Base-by-base conservation (phyloP, 2,797 vertebrate genomes). In the Enteromius viviparus region DNA sequence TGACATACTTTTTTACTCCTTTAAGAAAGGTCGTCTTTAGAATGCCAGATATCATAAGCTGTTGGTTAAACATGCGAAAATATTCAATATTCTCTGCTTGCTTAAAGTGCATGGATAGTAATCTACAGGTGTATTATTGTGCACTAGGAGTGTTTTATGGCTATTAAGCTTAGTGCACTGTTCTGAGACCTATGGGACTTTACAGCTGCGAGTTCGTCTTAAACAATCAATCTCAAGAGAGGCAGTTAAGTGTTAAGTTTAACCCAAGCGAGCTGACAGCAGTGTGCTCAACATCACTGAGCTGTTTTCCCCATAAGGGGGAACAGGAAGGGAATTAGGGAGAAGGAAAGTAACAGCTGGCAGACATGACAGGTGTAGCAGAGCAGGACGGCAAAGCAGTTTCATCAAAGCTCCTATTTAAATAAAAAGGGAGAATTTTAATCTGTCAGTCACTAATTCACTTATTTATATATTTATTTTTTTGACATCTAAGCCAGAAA, bases 1-100 rank as follows among this genome's bases (percentile, higher is more conserved):
- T 49, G 40, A 83, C 85, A 87, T 87, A 76, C 93, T 93, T 87
- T 51, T 92, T 93, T 92, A 89, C 88, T 82, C 82, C 42, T 82
- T 86, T 8, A 71, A 89, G 77, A 60, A 37, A 87, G 78, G 74
- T 72, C 15, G 12, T 49, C 21, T 51, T 80, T 68, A 42, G 51
- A 42, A 70, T 49, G 29, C 5, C 34, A 74, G n/a, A 32, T 6
- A 62, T 60, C 72, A 81, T 32, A 4, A 51, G 37, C 23, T 51
- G 49, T 15, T 45, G n/a, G 49, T 42, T 37, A 65, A 34, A 51
- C 4, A 47, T 21, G 12, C 51, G 9, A 77, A 45, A 62, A 32
- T 23, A 55, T 75, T 49, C 8, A 64, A n/a, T 58, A 79, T 53
- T 37, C 42, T 3, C 3, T 11, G 6, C 11, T 42, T 74, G 78